Base-by-base conservation (phyloP, 2,888 invertebrate species). In the Drosophila eohydei region DNA sequence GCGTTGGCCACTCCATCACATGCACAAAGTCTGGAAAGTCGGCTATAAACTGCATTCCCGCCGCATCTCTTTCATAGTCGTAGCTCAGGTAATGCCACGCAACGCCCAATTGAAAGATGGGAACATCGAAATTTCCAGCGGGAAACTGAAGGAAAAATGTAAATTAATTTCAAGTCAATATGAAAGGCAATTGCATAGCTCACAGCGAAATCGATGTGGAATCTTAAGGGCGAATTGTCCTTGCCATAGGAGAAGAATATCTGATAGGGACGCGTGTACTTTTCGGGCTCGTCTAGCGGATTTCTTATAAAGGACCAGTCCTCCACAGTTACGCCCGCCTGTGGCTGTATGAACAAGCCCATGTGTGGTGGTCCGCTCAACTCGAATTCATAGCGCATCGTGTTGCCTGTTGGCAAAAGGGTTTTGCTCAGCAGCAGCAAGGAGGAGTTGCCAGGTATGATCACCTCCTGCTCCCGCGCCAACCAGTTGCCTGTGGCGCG, bases 1-100 rank as follows among this genome's bases (percentile, higher is more conserved):
- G 91, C 38, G 94, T 93, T 14, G 94, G 92, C 93, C 94, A 94
- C 58, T 94, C 93, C 80, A 93, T 93, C 8, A 93, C 91, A 86
- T 93, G 93, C 0, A 94, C 92, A 93, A 94, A 95, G n/a, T 93
- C 86, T 0, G 94, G 95, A 82, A 94, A 94, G 70, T 92, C 90
- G 7, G 88, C 81, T 46, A 94, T 81, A 68, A 94, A 93, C 26
- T 91, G 73, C 48, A 92, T 65, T 59, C 93, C 93, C 30, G 93
- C 91, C 7, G 90, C 83, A n/a, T 94, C 93, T 66, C 93, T 92
- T 5, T 88, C 75, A 65, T 93, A 92, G 43, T 93, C 92, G 48
- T 93, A 92, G 78, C 94, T 94, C 0, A 94, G 89, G 71, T 93
- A 94, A 83, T 94, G 94, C 32, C 93, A 94, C 14, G 92, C 91